These are phyloP conservation scores for Doryteuthis pealeii DNA, from an alignment of 1,140 invertebrate genomes.

Conservation along the genomic window DNA sequence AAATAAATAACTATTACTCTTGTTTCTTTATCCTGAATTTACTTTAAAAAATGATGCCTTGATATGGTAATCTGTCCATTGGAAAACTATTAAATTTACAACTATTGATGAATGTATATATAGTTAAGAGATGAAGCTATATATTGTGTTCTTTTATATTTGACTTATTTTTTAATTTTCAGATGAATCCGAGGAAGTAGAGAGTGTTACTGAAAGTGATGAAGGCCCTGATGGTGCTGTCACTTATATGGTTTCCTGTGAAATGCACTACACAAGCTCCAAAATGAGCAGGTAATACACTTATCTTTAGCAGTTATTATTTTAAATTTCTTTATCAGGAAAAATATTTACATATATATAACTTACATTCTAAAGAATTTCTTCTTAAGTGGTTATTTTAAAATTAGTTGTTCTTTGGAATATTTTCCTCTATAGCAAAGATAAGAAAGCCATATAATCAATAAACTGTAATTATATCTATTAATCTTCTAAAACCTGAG, in stretches of 20 bases:
- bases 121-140: too few species aligned
- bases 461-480: too few species aligned
- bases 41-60: too few species aligned
- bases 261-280: constrained; percentile 85
- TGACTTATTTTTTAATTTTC: constrained; percentile 19
- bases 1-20: too few species aligned
- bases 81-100: too few species aligned
- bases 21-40: too few species aligned
- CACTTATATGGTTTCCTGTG: constrained; percentile 82
- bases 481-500: too few species aligned
- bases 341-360: neutral
- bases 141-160: too few species aligned
- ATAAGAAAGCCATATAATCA: too few species aligned
- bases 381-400: neutral
- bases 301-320: neutral
- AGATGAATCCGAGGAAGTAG: constrained; percentile 72
- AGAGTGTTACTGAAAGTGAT: constrained; percentile 70
- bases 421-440: neutral
- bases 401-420: neutral
- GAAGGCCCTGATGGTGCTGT: constrained; percentile 78
- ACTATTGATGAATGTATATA: too few species aligned
- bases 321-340: neutral
- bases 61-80: too few species aligned
- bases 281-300: constrained; percentile 75
- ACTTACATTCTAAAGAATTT: neutral